These are phyloP conservation scores for Chaetodon trifasciatus DNA, from an alignment of 2,797 vertebrate genomes.

Conservation along the genomic window DNA sequence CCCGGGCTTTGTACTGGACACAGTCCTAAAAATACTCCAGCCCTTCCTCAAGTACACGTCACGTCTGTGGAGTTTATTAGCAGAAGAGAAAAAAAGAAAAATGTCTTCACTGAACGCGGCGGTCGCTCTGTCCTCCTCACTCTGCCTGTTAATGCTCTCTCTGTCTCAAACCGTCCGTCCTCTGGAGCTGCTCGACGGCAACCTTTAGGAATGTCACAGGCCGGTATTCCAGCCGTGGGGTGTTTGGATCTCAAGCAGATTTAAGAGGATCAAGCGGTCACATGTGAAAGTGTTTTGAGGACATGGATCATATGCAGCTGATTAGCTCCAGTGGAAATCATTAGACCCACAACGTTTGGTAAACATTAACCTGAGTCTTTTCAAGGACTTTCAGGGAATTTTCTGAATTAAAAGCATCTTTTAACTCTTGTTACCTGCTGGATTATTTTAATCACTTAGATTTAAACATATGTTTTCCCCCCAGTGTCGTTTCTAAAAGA, in stretches of 20 bases:
- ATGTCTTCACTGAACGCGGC: slow-evolving; percentile 22
- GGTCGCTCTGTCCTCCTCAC: slow-evolving; percentile 11
- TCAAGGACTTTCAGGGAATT: slow-evolving; percentile 14
- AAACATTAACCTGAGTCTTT: slow-evolving; percentile 6
- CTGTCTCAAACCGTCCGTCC: slow-evolving; percentile 15
- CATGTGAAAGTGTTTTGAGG: slow-evolving; percentile 20
- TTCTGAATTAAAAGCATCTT: neutral
- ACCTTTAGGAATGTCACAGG: slow-evolving; percentile 27
- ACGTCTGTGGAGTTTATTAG: neutral
- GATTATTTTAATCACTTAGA: neutral
- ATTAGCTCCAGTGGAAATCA: slow-evolving; percentile 27
- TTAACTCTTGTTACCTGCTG: neutral
- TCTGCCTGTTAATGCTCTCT: slow-evolving; percentile 4
- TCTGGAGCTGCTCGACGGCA: slow-evolving; percentile 2
- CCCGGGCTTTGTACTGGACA: too few relatives aligned
- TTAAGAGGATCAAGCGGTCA: slow-evolving; percentile 45
- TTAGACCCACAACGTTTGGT: slow-evolving; percentile 10
- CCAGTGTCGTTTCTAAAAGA: too few relatives aligned
- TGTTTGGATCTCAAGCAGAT: slow-evolving; percentile 38
- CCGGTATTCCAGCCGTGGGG: slow-evolving; percentile 1
- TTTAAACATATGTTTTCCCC: too few relatives aligned
- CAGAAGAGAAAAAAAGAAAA: neutral
- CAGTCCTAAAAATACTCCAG: too few relatives aligned
- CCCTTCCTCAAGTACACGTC: neutral
- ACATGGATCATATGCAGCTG: slow-evolving; percentile 19